phyloP scores from a whole-genome alignment of 2,888 invertebrate species.

The Cephus nigrinus region DNA sequence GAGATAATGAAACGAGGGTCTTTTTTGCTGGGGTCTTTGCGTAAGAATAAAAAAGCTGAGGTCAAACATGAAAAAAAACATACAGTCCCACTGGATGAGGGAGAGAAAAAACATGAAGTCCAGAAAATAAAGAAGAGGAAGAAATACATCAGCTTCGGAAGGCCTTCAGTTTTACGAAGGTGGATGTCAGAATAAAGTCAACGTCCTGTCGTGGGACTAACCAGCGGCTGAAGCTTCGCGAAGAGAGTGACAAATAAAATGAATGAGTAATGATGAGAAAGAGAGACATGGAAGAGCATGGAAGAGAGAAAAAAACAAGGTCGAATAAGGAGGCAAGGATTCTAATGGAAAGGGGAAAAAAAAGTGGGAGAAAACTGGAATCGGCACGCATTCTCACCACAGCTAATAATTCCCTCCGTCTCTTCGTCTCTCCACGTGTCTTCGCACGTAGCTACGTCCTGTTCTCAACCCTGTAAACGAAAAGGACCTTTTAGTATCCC shows the following conservation, averaged over 20 bases:
- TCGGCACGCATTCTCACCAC: too few species aligned
- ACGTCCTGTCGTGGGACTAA: background rate
- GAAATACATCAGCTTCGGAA: background rate
- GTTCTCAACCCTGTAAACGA: too few species aligned
- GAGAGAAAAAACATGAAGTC: background rate
- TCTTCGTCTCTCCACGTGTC: too few species aligned
- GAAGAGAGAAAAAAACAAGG: too few species aligned
- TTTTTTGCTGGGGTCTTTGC: conserved; percentile 13
- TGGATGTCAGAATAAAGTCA: background rate
- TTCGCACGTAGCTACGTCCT: too few species aligned
- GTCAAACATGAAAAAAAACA: background rate
- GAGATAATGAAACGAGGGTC: conserved; percentile 21
- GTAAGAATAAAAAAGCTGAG: background rate
- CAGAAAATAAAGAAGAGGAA: background rate
- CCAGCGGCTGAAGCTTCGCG: background rate
- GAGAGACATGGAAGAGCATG: background rate
- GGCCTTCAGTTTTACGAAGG: background rate
- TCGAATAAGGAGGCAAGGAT: too few species aligned
- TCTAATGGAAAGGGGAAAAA: too few species aligned
- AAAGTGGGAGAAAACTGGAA: too few species aligned
- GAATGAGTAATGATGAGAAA: background rate
- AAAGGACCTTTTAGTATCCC: too few species aligned
- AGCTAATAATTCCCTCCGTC: too few species aligned
- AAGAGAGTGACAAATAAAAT: background rate
- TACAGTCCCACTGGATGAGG: background rate